Evolutionary conservation across 2,888 invertebrate species (phyloP), one percentile per base, ranked within the genome.

Genomic region (Leptura quadrifasciata): DNA sequence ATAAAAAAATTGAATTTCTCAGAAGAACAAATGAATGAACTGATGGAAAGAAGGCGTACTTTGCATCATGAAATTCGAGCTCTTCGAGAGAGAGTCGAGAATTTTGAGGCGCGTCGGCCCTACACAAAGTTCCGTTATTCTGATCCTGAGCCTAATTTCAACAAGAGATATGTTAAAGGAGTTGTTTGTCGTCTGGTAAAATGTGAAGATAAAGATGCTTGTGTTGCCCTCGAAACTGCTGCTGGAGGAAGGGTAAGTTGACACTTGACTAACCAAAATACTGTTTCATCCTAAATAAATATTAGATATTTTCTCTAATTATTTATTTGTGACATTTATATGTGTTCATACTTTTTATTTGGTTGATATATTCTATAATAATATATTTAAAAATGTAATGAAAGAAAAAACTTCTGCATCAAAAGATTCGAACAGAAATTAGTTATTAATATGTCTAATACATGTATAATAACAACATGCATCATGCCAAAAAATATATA

Each of bases 211-310:
- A 91, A 91, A 1, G 89, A 88, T 24, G 92, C 93, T 86, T 94
- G 94, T 70, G 93, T 94, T 61, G 98, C 98, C 1, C 88, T 98
- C 72, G 97, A 97, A 88, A 94, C 94, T 18, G 94, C 95, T 9
- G 97, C 96, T 17, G 97, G 97, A 8, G 95, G 95, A 76, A 93
- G 92, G 91, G 97, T 97, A 88, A 89, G 91, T 89, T 52, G n/a
- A n/a, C 1, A 4, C 3, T 52, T 4, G n/a, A 17, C 15, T 15
- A 52, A 31, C 6, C 27, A 6, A 31, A 4, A 31, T 31, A 31
- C 5, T 31, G 6, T 31, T 31, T 31, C 27, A 6, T 18, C 10
- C 57, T 18, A 57, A 57, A 57, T 57, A 31, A 31, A 8, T 31
- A 31, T 31, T n/a, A n/a, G n/a, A n/a, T n/a, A n/a, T n/a, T n/a